Base-by-base conservation (phyloP, 2,888 invertebrate genomes). In the Pristionchus japonicus region DNA sequence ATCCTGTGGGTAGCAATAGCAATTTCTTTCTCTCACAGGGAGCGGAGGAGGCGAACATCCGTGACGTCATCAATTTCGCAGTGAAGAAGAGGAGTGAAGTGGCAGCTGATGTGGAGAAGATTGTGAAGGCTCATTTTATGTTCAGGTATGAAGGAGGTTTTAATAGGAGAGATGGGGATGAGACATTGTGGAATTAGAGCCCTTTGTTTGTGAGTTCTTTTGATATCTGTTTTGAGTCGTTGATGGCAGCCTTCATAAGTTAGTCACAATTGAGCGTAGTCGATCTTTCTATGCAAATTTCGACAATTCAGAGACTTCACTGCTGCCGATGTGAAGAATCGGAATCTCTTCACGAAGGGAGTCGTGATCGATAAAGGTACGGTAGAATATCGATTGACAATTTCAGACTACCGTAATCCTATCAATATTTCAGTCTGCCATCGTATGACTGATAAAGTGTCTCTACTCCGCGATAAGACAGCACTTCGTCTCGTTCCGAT, bases 241-340 rank as follows among this genome's bases (percentile, higher is more conserved):
- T n/a, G n/a, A n/a, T n/a, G n/a, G n/a, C n/a, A n/a, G n/a, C n/a
- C n/a, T n/a, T n/a, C n/a, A n/a, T n/a, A n/a, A n/a, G n/a, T n/a
- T n/a, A n/a, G n/a, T n/a, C n/a, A n/a, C n/a, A n/a, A n/a, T n/a
- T n/a, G n/a, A n/a, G n/a, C n/a, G n/a, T n/a, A n/a, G n/a, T n/a
- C n/a, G n/a, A n/a, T n/a, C n/a, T n/a, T n/a, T n/a, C n/a, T n/a
- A n/a, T n/a, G n/a, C n/a, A n/a, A n/a, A n/a, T n/a, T n/a, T n/a
- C n/a, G n/a, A n/a, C n/a, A n/a, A n/a, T n/a, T n/a, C 84, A 84
- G 84, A 40, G 84, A 84, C n/a, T 84, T 84, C 61, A 84, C 84
- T n/a, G 37, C 20, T 17, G 57, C 61, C 0, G 61, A 84, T 84
- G 27, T 84, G 37, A 37, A 34, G 27, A 49, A 61, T 61, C 37